Percentiles rank a stretch among this genome's conserved stretches.
phyloP scores from a whole-genome alignment of 2,113 vertebrate genomes.

The Pterocles gutturalis region DNA sequence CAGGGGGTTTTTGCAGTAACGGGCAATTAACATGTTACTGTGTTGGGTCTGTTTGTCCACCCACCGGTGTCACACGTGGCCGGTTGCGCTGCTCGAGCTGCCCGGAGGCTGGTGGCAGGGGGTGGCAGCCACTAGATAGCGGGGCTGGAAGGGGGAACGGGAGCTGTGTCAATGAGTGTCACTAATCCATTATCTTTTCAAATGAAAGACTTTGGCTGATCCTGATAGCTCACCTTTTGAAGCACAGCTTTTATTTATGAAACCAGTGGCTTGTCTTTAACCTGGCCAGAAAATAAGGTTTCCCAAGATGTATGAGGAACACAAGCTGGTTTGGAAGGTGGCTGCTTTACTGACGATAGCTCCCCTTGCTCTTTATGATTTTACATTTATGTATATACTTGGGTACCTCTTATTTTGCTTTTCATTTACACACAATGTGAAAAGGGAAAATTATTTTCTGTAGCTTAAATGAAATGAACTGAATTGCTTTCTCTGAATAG shows the following conservation, averaged over 20 bases:
- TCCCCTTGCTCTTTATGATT: not conserved
- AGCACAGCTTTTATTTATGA: not conserved
- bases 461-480: not conserved
- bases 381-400: not conserved
- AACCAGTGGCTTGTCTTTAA: not conserved
- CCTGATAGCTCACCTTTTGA: not conserved
- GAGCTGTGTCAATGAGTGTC: not conserved
- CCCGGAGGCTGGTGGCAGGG: fast-evolving
- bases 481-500: not conserved
- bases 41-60: not conserved
- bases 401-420: not conserved
- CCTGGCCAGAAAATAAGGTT: not conserved
- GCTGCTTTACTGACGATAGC: not conserved
- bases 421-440: not conserved
- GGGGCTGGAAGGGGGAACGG: not conserved
- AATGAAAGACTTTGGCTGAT: not conserved
- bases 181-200: not conserved
- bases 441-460: not conserved
- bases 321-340: not conserved
- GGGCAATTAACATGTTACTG: not conserved
- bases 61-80: not conserved
- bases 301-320: not conserved
- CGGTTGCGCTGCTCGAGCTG: not conserved
- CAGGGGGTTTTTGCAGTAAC: not conserved
- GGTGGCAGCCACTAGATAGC: not conserved